Percentiles rank a stretch among this genome's conserved stretches.
Evolutionary conservation across 2,888 invertebrate species (phyloP).

Genomic region (Drosophila emarginata): DNA sequence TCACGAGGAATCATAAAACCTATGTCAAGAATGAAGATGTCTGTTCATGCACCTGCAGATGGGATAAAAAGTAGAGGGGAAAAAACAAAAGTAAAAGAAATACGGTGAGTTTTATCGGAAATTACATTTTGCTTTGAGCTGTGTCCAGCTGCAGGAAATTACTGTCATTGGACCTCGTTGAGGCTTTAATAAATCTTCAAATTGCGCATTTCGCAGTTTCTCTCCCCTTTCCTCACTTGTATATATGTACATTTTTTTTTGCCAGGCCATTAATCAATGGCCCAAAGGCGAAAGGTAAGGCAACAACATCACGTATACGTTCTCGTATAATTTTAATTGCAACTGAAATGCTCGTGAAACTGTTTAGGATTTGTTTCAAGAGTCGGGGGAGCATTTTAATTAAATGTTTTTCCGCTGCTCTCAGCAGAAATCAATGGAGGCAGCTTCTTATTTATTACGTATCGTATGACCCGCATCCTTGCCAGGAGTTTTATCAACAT

Average conservation of each 20-base stretch:
- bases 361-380: conserved; percentile 30
- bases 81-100: not conserved
- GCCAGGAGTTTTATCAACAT: conserved; percentile 17
- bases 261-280: conserved; percentile 36
- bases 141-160: conserved; percentile 60
- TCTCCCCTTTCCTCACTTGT: not conserved
- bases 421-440: conserved; percentile 48
- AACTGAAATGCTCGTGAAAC: conserved; percentile 32
- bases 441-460: conserved; percentile 45
- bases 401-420: conserved; percentile 48
- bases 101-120: conserved; percentile 58
- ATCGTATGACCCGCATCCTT: conserved; percentile 28
- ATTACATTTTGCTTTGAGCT: conserved; percentile 72
- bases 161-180: conserved; percentile 43
- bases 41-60: conserved; percentile 46
- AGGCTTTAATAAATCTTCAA: conserved; percentile 42
- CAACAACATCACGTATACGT: conserved; percentile 41
- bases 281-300: conserved; percentile 28
- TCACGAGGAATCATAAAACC: conserved; percentile 47
- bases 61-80: conserved; percentile 23
- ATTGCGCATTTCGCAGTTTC: conserved; percentile 30
- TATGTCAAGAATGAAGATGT: conserved; percentile 29
- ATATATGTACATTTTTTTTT: conserved; percentile 8
- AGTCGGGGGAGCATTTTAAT: conserved; percentile 30
- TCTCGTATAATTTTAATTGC: conserved; percentile 42